phyloP scores from a whole-genome alignment of 1,140 invertebrate genomes.

The Pemphigus obesinymphae region DNA sequence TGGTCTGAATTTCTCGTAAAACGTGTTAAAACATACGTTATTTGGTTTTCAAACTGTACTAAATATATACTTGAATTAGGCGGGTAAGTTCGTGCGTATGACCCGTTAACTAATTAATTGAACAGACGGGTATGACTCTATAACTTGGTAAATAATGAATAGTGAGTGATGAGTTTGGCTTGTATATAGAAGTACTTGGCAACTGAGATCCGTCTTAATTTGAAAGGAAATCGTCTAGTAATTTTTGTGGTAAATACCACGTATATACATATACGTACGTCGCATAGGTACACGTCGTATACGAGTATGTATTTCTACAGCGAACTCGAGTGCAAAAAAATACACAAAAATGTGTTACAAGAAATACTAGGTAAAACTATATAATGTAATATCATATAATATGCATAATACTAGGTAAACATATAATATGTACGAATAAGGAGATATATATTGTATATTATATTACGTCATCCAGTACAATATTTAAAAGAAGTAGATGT shows the following conservation, averaged over 20 bases:
- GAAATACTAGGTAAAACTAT: too few relatives aligned
- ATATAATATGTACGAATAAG: too few relatives aligned
- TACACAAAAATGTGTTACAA: background rate
- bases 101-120: slow-evolving; percentile 28
- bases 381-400: too few relatives aligned
- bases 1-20: too few relatives aligned
- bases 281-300: background rate
- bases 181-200: background rate
- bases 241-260: background rate
- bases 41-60: background rate
- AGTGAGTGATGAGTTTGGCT: background rate
- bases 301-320: too few relatives aligned
- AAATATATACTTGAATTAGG: background rate
- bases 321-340: background rate
- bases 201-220: slow-evolving; percentile 15
- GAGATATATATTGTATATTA: too few relatives aligned
- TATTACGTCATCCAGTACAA: too few relatives aligned
- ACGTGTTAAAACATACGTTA: too few relatives aligned
- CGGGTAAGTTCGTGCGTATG: background rate
- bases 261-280: background rate
- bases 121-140: background rate
- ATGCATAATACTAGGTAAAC: too few relatives aligned
- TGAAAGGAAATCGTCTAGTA: background rate
- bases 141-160: slow-evolving; percentile 7
- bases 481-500: too few relatives aligned